Conservation (phyloP, 2,888 invertebrate species). For the Lamellibrachia columna region DNA sequence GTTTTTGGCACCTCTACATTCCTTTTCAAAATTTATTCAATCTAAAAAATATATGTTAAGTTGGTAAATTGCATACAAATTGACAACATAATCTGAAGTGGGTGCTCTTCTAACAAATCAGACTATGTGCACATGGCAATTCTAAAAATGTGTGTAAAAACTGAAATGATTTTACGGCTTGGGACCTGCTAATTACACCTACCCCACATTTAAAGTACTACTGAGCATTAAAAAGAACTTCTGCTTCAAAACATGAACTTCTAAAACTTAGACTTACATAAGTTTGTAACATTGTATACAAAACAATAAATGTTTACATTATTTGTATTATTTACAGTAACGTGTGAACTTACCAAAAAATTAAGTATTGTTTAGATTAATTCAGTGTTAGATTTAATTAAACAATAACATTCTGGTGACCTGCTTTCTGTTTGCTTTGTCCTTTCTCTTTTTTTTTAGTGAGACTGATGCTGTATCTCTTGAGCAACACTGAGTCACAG, state of each 20-base stretch:
- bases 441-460: not conserved
- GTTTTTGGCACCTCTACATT: too few relatives aligned
- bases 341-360: not conserved
- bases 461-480: not conserved
- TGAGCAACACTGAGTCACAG: not conserved
- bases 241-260: not conserved
- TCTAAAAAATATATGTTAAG: too few relatives aligned
- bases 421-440: not conserved
- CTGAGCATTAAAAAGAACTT: not conserved
- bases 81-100: too few relatives aligned
- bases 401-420: not conserved
- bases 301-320: not conserved
- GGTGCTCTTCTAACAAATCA: too few relatives aligned
- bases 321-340: too few relatives aligned
- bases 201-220: not conserved
- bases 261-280: not conserved
- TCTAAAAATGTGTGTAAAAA: too few relatives aligned
- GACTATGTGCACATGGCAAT: too few relatives aligned
- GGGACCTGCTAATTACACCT: not conserved
- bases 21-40: too few relatives aligned
- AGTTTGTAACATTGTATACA: not conserved
- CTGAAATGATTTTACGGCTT: not conserved
- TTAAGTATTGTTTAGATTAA: not conserved
- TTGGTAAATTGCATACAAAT: too few relatives aligned
- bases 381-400: not conserved